Conservation (phyloP, 2,113 vertebrate species). For the Colinus virginianus region DNA sequence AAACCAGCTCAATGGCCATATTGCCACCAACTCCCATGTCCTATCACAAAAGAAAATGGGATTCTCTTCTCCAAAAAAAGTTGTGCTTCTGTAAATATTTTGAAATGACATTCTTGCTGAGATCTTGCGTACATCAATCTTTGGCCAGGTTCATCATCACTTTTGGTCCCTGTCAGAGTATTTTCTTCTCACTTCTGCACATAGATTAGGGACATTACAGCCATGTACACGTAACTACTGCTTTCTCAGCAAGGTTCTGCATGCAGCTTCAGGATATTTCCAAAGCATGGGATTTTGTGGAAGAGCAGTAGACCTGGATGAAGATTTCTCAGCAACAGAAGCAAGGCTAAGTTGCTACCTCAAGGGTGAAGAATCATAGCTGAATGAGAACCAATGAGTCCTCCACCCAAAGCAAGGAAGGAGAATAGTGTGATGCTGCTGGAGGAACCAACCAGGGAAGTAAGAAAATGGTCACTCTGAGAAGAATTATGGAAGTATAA, state of each 20-base stretch:
- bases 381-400: fast-evolving
- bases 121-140: fast-evolving
- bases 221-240: background rate
- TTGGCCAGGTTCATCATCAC: background rate
- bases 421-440: background rate
- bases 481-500: background rate
- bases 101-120: background rate
- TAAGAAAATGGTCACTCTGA: background rate
- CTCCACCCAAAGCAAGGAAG: background rate
- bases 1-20: background rate
- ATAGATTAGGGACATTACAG: background rate
- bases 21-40: background rate
- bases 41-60: background rate
- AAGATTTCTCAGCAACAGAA: background rate
- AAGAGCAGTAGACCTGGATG: background rate
- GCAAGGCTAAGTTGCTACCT: background rate
- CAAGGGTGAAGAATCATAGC: background rate
- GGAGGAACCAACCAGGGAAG: background rate
- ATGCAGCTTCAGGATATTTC: background rate
- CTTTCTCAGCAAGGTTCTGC: background rate
- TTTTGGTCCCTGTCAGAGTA: background rate
- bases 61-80: background rate
- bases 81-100: background rate
- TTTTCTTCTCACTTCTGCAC: background rate
- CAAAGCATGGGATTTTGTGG: background rate